Evolutionary conservation across 2,888 invertebrate species (phyloP), one percentile per base, ranked within the genome.

Genomic region (Drosophila subquinaria): DNA sequence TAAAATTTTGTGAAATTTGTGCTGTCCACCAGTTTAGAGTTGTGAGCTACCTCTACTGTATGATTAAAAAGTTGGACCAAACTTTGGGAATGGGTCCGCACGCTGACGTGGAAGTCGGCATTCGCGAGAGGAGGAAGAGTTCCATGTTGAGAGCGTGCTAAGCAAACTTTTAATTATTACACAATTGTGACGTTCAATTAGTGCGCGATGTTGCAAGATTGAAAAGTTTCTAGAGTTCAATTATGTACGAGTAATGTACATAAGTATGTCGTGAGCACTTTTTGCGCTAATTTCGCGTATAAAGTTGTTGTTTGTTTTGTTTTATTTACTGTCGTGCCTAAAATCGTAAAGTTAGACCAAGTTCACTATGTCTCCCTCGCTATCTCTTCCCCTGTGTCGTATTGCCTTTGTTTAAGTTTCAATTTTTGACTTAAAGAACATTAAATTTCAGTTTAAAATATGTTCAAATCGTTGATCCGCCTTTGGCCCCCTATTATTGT

Each of bases 91-190:
- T 11, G 36, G 33, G 27, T n/a, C 3, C 20, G 20, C 20, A 20
- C 20, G 20, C 20, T 2, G 20, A 35, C 23, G 27, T 27, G 27
- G 6, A 27, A 27, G 27, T 27, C 27, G 1, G 27, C 5, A n/a
- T 51, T 11, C 42, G 23, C 23, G 27, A 45, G 23, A 10, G 13
- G 60, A 10, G 17, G 10, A 13, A 4, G 40, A 50, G 17, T 15
- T 36, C 11, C 11, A 10, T 30, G 30, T 15, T 36, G 40, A 35
- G 50, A 45, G 35, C 30, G 63, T 62, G 66, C 52, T 57, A 59
- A 47, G 52, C 36, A 73, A 84, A 88, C 67, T 84, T 84, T 84
- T 88, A 84, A 84, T 84, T 84, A 84, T 88, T 74, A 73, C 79
- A 79, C 81, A 88, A 76, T 82, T 88, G 82, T 65, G 70, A 82